A percentile compares a stretch with the other conserved stretches of the same genome.
phyloP scores from a whole-genome alignment of 2,113 vertebrate species.

The Ranitomeya variabilis region DNA sequence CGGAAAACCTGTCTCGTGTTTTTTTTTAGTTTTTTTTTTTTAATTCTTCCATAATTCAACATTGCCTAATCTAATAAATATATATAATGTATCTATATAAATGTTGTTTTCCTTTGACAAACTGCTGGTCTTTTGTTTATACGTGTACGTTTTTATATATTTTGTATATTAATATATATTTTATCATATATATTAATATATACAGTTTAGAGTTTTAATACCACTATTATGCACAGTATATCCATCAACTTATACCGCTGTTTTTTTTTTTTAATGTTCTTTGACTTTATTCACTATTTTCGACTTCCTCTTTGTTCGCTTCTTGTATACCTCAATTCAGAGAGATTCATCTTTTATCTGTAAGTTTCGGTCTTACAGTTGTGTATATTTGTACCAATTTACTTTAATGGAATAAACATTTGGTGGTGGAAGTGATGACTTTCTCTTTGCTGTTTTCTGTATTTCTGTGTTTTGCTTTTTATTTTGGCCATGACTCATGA shows the following conservation, averaged over 20 bases:
- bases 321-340: constrained; percentile 46
- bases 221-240: constrained; percentile 52
- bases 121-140: constrained; percentile 55
- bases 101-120: constrained; percentile 60
- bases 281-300: neutral
- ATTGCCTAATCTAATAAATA: constrained; percentile 63
- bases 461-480: neutral
- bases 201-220: constrained; percentile 48
- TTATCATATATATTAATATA: constrained; percentile 44
- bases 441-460: constrained; percentile 57
- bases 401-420: constrained; percentile 87
- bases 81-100: constrained; percentile 69
- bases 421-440: constrained; percentile 72
- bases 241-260: constrained; percentile 21
- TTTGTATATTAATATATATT: constrained; percentile 52
- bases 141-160: constrained; percentile 30
- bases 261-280: constrained; percentile 6
- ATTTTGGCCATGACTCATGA: neutral
- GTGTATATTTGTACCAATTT: constrained; percentile 86
- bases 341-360: constrained; percentile 37
- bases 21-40: constrained; percentile 61
- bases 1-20: constrained; percentile 64
- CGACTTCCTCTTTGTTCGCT: constrained; percentile 22
- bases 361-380: constrained; percentile 30
- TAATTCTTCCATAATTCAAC: constrained; percentile 57